Evolutionary conservation across 2,888 invertebrate species (phyloP).

Genomic region (Bruchidius siliquastri): DNA sequence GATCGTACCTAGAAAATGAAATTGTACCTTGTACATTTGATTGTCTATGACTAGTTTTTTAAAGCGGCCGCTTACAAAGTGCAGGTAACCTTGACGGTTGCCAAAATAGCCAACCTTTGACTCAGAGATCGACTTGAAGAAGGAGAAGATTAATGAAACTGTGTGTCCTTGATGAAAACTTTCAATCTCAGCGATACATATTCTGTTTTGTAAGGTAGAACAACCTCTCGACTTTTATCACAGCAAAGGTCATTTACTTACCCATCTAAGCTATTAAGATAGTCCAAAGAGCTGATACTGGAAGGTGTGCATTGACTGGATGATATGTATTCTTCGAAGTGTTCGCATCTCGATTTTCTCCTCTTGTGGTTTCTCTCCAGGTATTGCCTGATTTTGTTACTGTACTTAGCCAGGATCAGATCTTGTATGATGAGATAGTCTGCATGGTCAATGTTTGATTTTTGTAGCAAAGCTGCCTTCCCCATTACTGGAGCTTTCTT

Average conservation of each 20-base stretch:
- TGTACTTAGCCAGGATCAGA: background rate
- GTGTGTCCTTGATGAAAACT: too few species aligned
- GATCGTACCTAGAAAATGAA: background rate
- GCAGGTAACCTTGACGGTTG: too few species aligned
- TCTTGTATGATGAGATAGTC: background rate
- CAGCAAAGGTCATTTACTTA: background rate
- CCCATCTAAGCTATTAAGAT: background rate
- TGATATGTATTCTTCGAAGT: background rate
- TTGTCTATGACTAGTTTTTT: too few species aligned
- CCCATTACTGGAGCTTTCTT: background rate
- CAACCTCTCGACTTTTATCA: too few species aligned
- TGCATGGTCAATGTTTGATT: background rate
- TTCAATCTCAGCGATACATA: too few species aligned
- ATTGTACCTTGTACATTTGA: too few species aligned
- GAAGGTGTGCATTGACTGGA: background rate
- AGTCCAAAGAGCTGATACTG: background rate
- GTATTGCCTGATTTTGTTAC: background rate
- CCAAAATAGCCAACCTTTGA: too few species aligned
- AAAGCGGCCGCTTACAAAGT: too few species aligned
- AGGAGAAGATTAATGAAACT: too few species aligned
- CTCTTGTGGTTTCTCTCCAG: background rate
- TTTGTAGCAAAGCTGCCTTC: background rate
- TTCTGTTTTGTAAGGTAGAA: too few species aligned
- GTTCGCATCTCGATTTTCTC: background rate
- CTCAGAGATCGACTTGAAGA: too few species aligned